A percentile compares a stretch with the other conserved stretches of the same genome.
These are phyloP conservation scores for Polydrusus tereticollis DNA, from an alignment of 2,888 invertebrate species.

Conservation along the genomic window DNA sequence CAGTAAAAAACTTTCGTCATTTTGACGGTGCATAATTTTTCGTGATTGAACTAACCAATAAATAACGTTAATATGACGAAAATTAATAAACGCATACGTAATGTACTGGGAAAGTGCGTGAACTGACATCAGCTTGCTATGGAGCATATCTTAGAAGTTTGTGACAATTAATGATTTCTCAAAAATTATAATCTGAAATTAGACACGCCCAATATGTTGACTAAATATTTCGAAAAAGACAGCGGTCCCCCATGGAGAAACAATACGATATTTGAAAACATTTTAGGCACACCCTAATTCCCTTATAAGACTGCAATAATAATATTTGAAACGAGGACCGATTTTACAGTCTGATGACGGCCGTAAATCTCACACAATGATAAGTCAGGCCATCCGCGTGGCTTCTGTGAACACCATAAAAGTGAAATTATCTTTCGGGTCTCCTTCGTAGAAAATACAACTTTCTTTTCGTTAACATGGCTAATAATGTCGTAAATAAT, in stretches of 20 bases:
- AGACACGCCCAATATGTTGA: slow-evolving; percentile 27
- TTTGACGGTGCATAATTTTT: no score
- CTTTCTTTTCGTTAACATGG: slow-evolving; percentile 24
- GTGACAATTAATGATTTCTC: no score
- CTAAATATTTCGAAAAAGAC: slow-evolving; percentile 40
- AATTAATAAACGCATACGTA: no score
- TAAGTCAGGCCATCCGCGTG: slow-evolving; percentile 53
- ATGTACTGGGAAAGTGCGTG: no score
- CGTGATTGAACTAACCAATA: no score
- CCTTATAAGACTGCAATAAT: slow-evolving; percentile 19
- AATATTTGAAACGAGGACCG: slow-evolving; percentile 25
- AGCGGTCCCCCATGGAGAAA: slow-evolving; percentile 23
- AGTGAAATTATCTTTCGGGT: slow-evolving; percentile 44
- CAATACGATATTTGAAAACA: slow-evolving; percentile 42
- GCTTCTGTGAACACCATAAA: slow-evolving; percentile 53
- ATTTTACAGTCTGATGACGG: slow-evolving; percentile 49
- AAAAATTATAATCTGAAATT: no score
- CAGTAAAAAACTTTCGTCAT: no score
- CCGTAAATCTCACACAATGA: slow-evolving; percentile 42
- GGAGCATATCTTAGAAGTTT: no score
- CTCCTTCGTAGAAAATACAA: slow-evolving; percentile 36
- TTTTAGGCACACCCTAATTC: slow-evolving; percentile 44
- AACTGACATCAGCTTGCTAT: no score
- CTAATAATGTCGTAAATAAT: slow-evolving; percentile 33
- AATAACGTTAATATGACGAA: no score